Evolutionary conservation across 2,888 invertebrate species (phyloP).

Genomic region (Nematopogon swammerdamellus): DNA sequence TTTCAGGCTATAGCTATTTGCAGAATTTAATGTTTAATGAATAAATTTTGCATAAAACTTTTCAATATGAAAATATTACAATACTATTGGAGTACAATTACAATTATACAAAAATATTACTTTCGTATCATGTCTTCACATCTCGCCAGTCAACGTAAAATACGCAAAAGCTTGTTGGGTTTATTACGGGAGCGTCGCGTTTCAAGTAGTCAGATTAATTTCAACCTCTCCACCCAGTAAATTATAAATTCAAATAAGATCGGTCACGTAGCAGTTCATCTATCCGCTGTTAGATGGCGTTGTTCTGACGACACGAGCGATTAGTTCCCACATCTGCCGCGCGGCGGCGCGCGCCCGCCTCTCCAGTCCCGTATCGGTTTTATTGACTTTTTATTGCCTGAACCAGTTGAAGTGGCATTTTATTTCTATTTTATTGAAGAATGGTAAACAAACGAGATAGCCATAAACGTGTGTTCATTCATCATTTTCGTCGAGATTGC

Average conservation of each 20-base stretch:
- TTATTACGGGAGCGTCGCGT: no score
- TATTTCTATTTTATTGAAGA: constrained; percentile 28
- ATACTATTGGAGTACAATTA: no score
- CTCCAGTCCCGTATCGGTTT: constrained; percentile 30
- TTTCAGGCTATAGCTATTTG: no score
- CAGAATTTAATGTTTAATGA: no score
- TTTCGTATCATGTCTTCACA: no score
- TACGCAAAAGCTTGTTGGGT: no score
- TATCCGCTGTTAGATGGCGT: constrained; percentile 35
- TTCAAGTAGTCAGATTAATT: no score
- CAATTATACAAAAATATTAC: no score
- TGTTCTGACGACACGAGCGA: constrained; percentile 10
- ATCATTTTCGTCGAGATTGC: constrained; percentile 35
- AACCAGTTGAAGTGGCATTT: neutral
- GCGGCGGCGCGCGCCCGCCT: constrained; percentile 14
- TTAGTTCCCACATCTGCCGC: constrained; percentile 4
- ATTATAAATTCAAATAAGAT: neutral
- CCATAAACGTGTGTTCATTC: constrained; percentile 38
- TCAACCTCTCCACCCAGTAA: no score
- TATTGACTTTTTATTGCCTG: constrained; percentile 39
- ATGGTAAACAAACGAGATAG: constrained; percentile 40
- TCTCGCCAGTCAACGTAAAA: no score
- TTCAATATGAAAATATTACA: no score
- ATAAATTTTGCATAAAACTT: no score
- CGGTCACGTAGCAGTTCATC: constrained; percentile 16